Evolutionary conservation across 2,888 invertebrate species (phyloP), one percentile per base, ranked within the genome.

Genomic region (Coecobrya sp.): DNA sequence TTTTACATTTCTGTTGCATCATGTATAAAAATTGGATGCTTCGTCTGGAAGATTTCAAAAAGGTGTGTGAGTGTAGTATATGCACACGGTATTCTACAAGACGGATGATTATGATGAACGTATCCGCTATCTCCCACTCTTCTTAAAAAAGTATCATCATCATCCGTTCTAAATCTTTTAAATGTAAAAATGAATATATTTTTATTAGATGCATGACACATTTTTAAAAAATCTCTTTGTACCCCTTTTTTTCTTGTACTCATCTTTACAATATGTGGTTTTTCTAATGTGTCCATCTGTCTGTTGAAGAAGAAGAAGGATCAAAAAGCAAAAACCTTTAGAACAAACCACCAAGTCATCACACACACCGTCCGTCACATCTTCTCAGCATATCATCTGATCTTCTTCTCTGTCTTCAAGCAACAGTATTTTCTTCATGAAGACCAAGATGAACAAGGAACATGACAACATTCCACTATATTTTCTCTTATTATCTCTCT

Each of bases 401-500:
- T 10, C 11, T 36, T 7, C 7, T 7, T 36, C 10, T 49, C 49
- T 49, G 7, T 13, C 49, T 49, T 10, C 49, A 3, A 7, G 49
- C 49, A 49, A 49, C 19, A 19, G 25, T 62, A 25, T 22, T 25
- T 49, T 49, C 49, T 13, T 49, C 11, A n/a, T n/a, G 13, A 13
- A 49, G 49, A 36, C 7, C 3, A 36, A 36, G 3, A 4, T 36
- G 36, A 36, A 36, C 36, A 36, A 36, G 36, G 36, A 36, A 36
- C 36, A 36, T 36, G 36, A 49, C 49, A 73, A 86, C 86, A 86
- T 86, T 86, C 86, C 86, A 73, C 59, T 70, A 86, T 70, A 86
- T 55, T 42, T 85, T 85, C 65, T 85, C 85, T 49, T 49, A 16
- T 30, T 16, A 52, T 59, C n/a, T 36, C 36, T 7, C 36, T 36